These are phyloP conservation scores for Akabosia matsudoensis DNA, from an alignment of 1,140 invertebrate species.

Conservation along the genomic window DNA sequence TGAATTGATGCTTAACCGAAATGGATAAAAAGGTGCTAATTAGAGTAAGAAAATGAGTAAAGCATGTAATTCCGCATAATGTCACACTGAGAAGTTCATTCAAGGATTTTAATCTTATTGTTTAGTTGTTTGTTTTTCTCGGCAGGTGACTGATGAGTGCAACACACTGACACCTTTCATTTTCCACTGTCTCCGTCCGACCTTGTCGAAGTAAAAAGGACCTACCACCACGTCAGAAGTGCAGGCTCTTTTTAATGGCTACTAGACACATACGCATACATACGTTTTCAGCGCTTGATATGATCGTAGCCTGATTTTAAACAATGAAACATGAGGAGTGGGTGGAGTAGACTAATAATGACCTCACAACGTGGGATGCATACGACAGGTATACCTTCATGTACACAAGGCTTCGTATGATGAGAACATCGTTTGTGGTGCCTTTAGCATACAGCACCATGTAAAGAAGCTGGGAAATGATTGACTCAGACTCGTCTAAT, in stretches of 20 bases:
- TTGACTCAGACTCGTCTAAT: constrained; percentile 2
- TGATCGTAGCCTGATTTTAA: background rate
- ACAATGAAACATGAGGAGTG: constrained; percentile 14
- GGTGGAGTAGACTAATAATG: constrained; percentile 20
- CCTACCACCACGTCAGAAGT: background rate
- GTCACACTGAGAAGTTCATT: background rate
- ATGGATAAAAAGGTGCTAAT: constrained; percentile 14
- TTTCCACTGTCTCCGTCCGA: constrained; percentile 16
- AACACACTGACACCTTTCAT: background rate
- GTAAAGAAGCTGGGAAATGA: background rate
- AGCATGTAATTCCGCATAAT: background rate
- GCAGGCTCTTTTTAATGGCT: background rate
- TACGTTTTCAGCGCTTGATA: too few species aligned
- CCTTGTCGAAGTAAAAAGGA: background rate
- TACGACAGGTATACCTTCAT: constrained; percentile 1
- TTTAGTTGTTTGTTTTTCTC: constrained; percentile 14
- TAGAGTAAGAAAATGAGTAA: background rate
- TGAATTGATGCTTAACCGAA: background rate
- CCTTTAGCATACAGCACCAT: too few species aligned
- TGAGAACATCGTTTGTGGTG: too few species aligned
- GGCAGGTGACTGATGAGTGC: background rate
- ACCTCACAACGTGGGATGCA: constrained; percentile 11
- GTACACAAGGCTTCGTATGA: too few species aligned
- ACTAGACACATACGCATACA: background rate
- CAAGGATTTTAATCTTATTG: background rate